phyloP scores from a whole-genome alignment of 2,888 invertebrate genomes.

The Microchrysa polita region DNA sequence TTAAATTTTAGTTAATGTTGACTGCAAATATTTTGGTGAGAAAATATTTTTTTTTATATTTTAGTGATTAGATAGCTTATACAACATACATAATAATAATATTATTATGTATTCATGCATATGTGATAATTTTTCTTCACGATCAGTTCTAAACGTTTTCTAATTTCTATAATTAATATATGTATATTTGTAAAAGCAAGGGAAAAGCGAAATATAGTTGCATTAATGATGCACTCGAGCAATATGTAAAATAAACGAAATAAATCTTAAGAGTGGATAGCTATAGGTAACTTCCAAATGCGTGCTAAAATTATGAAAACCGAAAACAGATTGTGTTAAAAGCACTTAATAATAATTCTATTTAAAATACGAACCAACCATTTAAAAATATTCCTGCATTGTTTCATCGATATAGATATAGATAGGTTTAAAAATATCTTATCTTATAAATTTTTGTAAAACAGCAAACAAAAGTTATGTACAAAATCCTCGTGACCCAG shows the following conservation, averaged over 20 bases:
- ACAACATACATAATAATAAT: slow-evolving; percentile 36
- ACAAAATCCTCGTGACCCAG: too few relatives aligned
- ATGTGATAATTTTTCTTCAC: slow-evolving; percentile 50
- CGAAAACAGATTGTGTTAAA: slow-evolving; percentile 1
- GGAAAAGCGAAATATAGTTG: slow-evolving; percentile 10
- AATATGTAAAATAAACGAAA: neutral
- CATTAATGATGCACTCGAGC: neutral
- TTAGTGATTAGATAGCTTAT: neutral
- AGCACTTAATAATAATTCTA: slow-evolving; percentile 16
- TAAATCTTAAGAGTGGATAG: neutral
- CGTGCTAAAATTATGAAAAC: slow-evolving; percentile 38
- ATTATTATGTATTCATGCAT: slow-evolving; percentile 48
- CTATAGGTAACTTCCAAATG: too few relatives aligned
- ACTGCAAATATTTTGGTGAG: slow-evolving; percentile 45
- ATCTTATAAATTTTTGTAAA: too few relatives aligned
- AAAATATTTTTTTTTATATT: slow-evolving; percentile 17
- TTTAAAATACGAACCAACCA: slow-evolving; percentile 2
- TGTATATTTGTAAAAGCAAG: slow-evolving; percentile 19
- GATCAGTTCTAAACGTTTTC: slow-evolving; percentile 46
- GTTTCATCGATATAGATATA: neutral
- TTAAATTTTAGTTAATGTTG: slow-evolving; percentile 46
- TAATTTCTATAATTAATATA: too few relatives aligned
- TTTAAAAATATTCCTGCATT: slow-evolving; percentile 1
- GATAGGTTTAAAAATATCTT: too few relatives aligned
- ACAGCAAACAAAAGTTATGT: too few relatives aligned